Conservation (phyloP, 2,888 invertebrate species). For the Charanyca ferruginea region DNA sequence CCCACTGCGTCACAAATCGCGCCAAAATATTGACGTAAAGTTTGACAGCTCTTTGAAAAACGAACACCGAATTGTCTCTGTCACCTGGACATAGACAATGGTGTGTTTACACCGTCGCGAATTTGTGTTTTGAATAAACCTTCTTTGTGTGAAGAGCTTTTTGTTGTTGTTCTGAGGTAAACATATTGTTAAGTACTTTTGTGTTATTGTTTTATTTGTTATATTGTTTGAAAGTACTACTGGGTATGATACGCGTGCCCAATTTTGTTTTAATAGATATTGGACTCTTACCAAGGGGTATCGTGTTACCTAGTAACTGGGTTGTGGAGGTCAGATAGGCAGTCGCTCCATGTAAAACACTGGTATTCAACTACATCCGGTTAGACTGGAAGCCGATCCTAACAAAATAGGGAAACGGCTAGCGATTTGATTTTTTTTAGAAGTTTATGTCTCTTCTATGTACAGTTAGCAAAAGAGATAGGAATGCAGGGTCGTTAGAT, state of each 20-base stretch:
- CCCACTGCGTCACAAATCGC: constrained; percentile 88
- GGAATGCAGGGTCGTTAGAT: too few species aligned
- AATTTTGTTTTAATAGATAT: constrained; percentile 45
- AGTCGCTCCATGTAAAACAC: too few species aligned
- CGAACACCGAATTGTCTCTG: constrained; percentile 73
- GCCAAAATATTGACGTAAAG: constrained; percentile 86
- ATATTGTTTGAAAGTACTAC: constrained; percentile 63
- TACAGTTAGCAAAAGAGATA: too few species aligned
- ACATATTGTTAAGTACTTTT: constrained; percentile 50
- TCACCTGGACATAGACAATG: constrained; percentile 74
- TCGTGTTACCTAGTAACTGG: too few species aligned
- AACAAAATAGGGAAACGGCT: too few species aligned
- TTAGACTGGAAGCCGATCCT: too few species aligned
- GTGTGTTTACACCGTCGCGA: constrained; percentile 76
- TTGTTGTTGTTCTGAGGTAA: constrained; percentile 53
- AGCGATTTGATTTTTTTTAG: too few species aligned
- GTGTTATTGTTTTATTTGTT: constrained; percentile 57
- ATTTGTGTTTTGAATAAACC: constrained; percentile 72
- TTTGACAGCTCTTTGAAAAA: constrained; percentile 78
- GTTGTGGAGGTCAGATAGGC: too few species aligned
- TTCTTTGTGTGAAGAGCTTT: constrained; percentile 59
- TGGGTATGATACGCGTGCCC: constrained; percentile 70
- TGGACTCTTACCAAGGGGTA: too few species aligned
- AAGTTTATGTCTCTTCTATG: too few species aligned
- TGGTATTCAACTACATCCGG: too few species aligned